Evolutionary conservation across 92 coral and sea anemone species (phyloP), one percentile per base, ranked within the genome.

Genomic region (Palythoa heliodiscus): DNA sequence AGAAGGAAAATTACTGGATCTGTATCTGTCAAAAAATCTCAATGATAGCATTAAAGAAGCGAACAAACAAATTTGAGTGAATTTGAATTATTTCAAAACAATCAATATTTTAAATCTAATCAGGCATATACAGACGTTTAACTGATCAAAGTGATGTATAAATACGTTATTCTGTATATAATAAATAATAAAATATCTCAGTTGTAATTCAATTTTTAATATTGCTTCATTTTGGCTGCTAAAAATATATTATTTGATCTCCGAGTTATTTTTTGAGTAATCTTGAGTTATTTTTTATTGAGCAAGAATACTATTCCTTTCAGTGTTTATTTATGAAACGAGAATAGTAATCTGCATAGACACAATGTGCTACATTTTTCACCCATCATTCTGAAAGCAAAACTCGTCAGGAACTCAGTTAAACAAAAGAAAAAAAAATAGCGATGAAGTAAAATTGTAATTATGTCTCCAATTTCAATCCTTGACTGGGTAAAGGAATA

Each of bases 191-290:
- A 52, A 75, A 20, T 3, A 23, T 17, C 19, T 20, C 38, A 13
- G 29, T 24, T 23, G 12, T 52, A 52, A 54, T 23, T 50, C 40
- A 76, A 55, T 76, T 22, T 16, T 55, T 76, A 20, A 57, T 54
- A 76, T 76, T 60, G 43, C 52, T 76, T 8, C 25, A n/a, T 52
- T 76, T 68, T 69, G 69, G 82, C 69, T 58, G 53, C 23, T 52
- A 50, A 43, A 8, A 43, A 3, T 43, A 43, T 7, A 43, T 5
- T 43, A 43, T 5, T 43, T 43, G 50, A 43, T 43, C 6, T 43
- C 7, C 0, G 50, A 1, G 50, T 43, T 43, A 43, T 43, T 43
- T 29, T 43, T 43, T 43, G 35, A 52, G 60, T 52, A 4, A 54
- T 10, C 63, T 29, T 3, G 50, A 43, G 50, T 43, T 43, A 1